These are phyloP conservation scores for Battus philenor DNA, from an alignment of 1,140 invertebrate genomes.

Conservation along the genomic window DNA sequence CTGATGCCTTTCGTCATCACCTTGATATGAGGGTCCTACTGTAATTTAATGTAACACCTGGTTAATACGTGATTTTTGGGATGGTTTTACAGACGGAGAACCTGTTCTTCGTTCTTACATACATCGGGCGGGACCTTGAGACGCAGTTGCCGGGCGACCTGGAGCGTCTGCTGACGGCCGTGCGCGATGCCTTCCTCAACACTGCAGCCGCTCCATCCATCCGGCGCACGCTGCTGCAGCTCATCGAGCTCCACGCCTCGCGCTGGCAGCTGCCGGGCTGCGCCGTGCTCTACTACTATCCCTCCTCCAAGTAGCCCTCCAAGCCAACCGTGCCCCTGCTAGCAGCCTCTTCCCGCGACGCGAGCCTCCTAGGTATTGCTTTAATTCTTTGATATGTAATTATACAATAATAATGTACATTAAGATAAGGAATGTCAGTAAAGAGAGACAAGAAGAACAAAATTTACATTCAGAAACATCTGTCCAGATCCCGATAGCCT, in stretches of 20 bases:
- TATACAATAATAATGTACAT: too few species aligned
- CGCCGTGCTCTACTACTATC: constrained; percentile 93
- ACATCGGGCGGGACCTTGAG: constrained; percentile 90
- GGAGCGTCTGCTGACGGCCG: constrained; percentile 83
- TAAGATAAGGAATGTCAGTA: too few species aligned
- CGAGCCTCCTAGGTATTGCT: too few species aligned
- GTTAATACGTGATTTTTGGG: too few species aligned
- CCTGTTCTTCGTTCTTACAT: constrained; percentile 90
- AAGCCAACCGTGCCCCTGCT: too few species aligned
- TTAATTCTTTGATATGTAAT: too few species aligned
- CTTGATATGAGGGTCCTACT: not conserved
- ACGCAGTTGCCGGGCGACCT: constrained; percentile 86
- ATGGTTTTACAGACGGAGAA: constrained; percentile 83
- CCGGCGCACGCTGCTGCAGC: constrained; percentile 88
- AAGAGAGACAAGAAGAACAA: too few species aligned
- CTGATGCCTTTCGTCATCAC: constrained; percentile 1
- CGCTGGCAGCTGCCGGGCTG: constrained; percentile 92
- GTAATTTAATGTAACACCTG: too few species aligned
- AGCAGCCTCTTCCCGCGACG: too few species aligned
- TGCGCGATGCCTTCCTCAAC: constrained; percentile 90
- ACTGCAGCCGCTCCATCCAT: constrained; percentile 80
- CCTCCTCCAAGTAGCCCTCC: constrained; percentile 78
- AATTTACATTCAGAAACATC: too few species aligned
- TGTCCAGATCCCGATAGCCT: too few species aligned
- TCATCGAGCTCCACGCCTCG: constrained; percentile 91